Percentiles rank a stretch among this genome's conserved stretches.
These are phyloP conservation scores for Peromyscus attwateri DNA, from an alignment of 2,797 vertebrate species.

Conservation along the genomic window DNA sequence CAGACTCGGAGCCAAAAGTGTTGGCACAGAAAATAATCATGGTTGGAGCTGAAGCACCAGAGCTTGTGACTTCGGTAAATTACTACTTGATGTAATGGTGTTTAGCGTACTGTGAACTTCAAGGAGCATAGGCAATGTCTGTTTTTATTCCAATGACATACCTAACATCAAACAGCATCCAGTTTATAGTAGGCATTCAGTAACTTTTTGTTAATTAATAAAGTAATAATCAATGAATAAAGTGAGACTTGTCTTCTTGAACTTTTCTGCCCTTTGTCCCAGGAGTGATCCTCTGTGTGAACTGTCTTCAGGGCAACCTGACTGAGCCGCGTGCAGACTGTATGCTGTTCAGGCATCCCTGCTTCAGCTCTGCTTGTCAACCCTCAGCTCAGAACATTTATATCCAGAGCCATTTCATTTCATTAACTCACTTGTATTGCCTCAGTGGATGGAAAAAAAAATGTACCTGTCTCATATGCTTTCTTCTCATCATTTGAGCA, in stretches of 20 bases:
- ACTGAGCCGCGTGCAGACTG: neutral
- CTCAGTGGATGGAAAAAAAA: neutral
- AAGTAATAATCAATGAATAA: neutral
- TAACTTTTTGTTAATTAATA: neutral
- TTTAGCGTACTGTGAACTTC: neutral
- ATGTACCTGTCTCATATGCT: neutral
- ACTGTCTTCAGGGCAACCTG: neutral
- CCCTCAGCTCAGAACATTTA: neutral
- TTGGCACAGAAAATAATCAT: slow-evolving; percentile 10
- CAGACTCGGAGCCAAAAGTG: neutral
- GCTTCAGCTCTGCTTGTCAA: neutral
- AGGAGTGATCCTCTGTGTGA: neutral
- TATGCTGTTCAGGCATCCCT: neutral
- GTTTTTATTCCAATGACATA: neutral
- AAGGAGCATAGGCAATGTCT: neutral
- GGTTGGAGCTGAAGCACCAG: neutral
- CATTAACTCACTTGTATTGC: neutral
- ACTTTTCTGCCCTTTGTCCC: slow-evolving; percentile 1
- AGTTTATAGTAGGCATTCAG: neutral
- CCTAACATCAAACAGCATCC: neutral
- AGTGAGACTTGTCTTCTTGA: neutral
- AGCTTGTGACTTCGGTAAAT: neutral
- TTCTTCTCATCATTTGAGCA: neutral
- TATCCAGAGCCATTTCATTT: neutral
- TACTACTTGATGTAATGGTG: neutral